Evolutionary conservation across 2,113 vertebrate species (phyloP), one percentile per base, ranked within the genome.

Genomic region (Dinomys branickii): DNA sequence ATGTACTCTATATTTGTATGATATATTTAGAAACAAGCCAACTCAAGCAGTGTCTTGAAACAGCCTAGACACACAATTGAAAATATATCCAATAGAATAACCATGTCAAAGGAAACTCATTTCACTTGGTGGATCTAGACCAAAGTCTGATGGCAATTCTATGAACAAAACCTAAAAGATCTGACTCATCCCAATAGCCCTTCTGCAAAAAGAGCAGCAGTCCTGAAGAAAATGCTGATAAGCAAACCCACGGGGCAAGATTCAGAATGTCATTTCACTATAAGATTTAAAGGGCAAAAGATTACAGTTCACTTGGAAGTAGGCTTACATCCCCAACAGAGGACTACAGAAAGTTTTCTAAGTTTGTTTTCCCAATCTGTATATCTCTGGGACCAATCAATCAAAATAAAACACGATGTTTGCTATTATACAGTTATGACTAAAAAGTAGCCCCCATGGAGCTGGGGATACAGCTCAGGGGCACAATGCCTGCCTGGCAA

Each of bases 151-250:
- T n/a, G 33, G 59, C 28, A 73, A 94, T 19, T 97, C 83, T 94
- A 65, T 84, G 88, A 96, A 95, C 88, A 96, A 96, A 94, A 89
- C 33, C 16, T 83, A 88, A 96, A 92, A 93, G 41, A 94, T 96
- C 65, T 96, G 95, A 94, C 78, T 96, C 89, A 97, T n/a, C 90
- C 63, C 96, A 20, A 33, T 93, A 86, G 80, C 50, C 44, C 2
- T 94, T 94, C 61, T 94, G 88, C 94, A 97, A 88, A 90, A 90
- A 83, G 7, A 61, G 22, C n/a, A 95, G 78, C 80, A 95, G 56
- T 75, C 56, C 61, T 85, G 54, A 89, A 91, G 91, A 56, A 97
- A 94, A 94, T 89, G 87, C 65, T 88, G 50, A 96, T 78, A 89
- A 96, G 54, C 41, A 97, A 96, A 6, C 41, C 33, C 35, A 91